Evolutionary conservation across 2,113 vertebrate species (phyloP), one percentile per base, ranked within the genome.

Genomic region (Eolophus roseicapilla): DNA sequence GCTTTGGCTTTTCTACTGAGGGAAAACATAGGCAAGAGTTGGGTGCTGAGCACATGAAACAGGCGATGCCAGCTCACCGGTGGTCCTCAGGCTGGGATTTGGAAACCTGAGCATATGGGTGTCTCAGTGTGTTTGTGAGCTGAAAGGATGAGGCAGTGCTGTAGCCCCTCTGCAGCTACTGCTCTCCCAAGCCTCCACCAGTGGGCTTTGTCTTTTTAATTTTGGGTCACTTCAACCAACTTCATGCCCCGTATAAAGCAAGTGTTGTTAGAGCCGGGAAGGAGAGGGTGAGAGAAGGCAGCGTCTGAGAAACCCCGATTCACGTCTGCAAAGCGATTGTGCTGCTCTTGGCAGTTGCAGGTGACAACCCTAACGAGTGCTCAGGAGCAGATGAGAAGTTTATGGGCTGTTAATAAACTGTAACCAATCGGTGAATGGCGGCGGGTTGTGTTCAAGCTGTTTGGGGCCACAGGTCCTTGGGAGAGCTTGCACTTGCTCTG

Each of bases 371-470:
- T 82, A 91, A 97, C 89, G 67, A 86, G 97, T 50, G 90, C 84
- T 86, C 89, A 55, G 97, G 97, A 98, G 97, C 98, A 98, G 98
- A 99, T 99, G 99, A 99, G 99, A 99, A 98, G 98, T 99, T 99
- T 98, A 99, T 99, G 98, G 98, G 98, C 99, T 99, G 98, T 99
- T 99, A 99, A 99, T 99, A 99, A 98, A 98, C 98, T 98, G 99
- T 98, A 99, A 99, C 99, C 98, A 98, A 99, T 99, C 60, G 82
- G 96, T 98, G 98, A 98, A 98, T 98, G 97, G 91, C 7, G 79
- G 92, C 96, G 92, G 97, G 97, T 97, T 97, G 98, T 91, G 96
- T 97, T 96, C 97, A 98, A 98, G 98, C 98, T 97, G 98, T 98
- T 98, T 97, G 98, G 94, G 98, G 98, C 98, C 97, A 94, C 97